These are phyloP conservation scores for Portevinia maculata DNA, from an alignment of 2,888 invertebrate species.

Conservation along the genomic window DNA sequence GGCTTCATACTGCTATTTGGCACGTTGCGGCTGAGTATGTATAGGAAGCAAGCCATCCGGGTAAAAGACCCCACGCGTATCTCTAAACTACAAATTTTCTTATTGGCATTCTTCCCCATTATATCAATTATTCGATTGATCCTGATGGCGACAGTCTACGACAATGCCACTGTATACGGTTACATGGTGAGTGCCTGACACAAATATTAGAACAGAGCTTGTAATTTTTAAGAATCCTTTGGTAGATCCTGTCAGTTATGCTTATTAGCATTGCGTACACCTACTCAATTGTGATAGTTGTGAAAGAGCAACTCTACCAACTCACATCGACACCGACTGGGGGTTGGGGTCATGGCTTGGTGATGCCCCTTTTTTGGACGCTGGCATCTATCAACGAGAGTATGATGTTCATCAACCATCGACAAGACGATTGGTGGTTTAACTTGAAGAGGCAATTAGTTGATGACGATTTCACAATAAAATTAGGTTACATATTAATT, in stretches of 20 bases:
- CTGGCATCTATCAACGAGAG: conserved; percentile 93
- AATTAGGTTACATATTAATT: conserved; percentile 79
- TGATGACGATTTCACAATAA: background rate
- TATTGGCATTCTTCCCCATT: conserved; percentile 88
- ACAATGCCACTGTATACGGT: conserved; percentile 89
- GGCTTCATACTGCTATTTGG: conserved; percentile 92
- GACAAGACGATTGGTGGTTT: conserved; percentile 97
- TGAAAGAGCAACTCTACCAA: conserved; percentile 90
- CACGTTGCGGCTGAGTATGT: conserved; percentile 90
- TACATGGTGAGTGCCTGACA: conserved; percentile 87
- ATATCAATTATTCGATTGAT: conserved; percentile 89
- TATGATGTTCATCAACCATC: conserved; percentile 92
- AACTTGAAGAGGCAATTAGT: conserved; percentile 89
- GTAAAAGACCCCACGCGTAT: conserved; percentile 85
- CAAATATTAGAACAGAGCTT: conserved; percentile 68
- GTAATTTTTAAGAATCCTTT: too few relatives aligned
- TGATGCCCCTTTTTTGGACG: conserved; percentile 95
- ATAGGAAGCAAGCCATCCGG: conserved; percentile 91
- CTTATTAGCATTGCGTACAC: conserved; percentile 88
- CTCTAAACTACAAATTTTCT: conserved; percentile 88
- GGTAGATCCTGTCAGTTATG: conserved; percentile 87
- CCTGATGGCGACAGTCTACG: conserved; percentile 88
- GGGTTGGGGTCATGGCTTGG: conserved; percentile 96
- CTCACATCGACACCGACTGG: conserved; percentile 94
- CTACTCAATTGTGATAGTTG: conserved; percentile 89